A percentile compares a stretch with the other conserved stretches of the same genome.
Conservation (phyloP, 2,113 vertebrate genomes). For the Urocitellus parryii region DNA sequence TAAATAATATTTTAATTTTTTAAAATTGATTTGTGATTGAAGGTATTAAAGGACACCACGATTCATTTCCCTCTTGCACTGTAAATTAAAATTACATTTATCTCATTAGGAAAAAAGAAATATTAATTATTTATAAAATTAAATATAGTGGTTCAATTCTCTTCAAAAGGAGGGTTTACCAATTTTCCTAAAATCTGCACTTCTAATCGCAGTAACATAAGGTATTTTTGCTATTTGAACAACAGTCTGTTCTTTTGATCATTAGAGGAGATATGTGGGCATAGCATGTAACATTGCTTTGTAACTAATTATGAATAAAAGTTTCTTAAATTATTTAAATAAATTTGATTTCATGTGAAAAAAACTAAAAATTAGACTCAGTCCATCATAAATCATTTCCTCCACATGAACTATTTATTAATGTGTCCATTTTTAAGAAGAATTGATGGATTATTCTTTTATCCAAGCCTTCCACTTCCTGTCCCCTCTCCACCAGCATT, state of each 20-base stretch:
- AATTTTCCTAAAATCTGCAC: background rate
- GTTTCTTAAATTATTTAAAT: conserved; percentile 21
- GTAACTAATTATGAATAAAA: conserved; percentile 58
- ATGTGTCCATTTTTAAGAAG: background rate
- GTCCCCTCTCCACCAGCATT: background rate
- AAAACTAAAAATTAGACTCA: background rate
- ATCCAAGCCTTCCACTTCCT: background rate
- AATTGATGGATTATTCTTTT: background rate
- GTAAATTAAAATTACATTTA: conserved; percentile 54
- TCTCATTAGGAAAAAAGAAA: conserved; percentile 32
- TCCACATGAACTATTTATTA: background rate
- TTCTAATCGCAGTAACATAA: background rate
- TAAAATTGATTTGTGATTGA: conserved; percentile 49
- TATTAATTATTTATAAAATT: conserved; percentile 47
- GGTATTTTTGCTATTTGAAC: conserved; percentile 40
- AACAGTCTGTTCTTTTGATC: background rate
- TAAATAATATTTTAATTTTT: conserved; percentile 54
- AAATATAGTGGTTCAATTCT: conserved; percentile 4
- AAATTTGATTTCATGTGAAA: conserved; percentile 18
- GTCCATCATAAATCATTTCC: background rate
- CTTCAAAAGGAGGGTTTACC: background rate
- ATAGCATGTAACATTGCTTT: background rate
- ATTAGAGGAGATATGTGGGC: background rate
- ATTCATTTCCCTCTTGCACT: conserved; percentile 20
- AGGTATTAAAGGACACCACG: conserved; percentile 38